These are phyloP conservation scores for Lochmaea capreae DNA, from an alignment of 2,888 invertebrate genomes.

Conservation along the genomic window DNA sequence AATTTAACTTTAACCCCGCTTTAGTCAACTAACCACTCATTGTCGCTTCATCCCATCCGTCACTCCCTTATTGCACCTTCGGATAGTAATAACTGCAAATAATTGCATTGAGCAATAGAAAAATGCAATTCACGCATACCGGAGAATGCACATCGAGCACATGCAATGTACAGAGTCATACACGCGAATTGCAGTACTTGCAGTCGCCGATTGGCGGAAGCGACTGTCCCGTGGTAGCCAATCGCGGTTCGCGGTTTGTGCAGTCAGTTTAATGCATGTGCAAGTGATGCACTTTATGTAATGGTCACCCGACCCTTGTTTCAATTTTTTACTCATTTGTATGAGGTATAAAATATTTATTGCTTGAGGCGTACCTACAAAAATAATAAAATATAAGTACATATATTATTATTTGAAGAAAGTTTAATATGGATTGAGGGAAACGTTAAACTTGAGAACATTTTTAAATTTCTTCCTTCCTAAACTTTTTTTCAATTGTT, in stretches of 20 bases:
- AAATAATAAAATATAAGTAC: neutral
- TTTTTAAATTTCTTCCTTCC: too few species aligned
- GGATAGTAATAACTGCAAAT: conserved; percentile 22
- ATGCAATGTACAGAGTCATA: conserved; percentile 38
- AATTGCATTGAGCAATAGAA: conserved; percentile 31
- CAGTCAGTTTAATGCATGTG: conserved; percentile 42
- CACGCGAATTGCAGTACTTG: conserved; percentile 42
- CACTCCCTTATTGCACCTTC: conserved; percentile 34
- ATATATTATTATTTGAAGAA: too few species aligned
- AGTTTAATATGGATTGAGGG: too few species aligned
- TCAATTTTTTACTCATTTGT: neutral
- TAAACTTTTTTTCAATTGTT: too few species aligned
- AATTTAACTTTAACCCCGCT: conserved; percentile 19
- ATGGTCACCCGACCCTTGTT: conserved; percentile 42
- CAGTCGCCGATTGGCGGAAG: conserved; percentile 41
- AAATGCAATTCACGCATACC: conserved; percentile 37
- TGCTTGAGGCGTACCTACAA: neutral
- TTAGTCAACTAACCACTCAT: conserved; percentile 22
- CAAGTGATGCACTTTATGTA: conserved; percentile 35
- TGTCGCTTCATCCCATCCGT: conserved; percentile 11
- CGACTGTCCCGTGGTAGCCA: conserved; percentile 25
- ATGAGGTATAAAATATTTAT: neutral
- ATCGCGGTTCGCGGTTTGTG: conserved; percentile 35
- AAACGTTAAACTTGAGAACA: too few species aligned
- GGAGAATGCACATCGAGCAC: conserved; percentile 34